Evolutionary conservation across 2,797 vertebrate species (phyloP), one percentile per base, ranked within the genome.

Genomic region (Diceros bicornis): DNA sequence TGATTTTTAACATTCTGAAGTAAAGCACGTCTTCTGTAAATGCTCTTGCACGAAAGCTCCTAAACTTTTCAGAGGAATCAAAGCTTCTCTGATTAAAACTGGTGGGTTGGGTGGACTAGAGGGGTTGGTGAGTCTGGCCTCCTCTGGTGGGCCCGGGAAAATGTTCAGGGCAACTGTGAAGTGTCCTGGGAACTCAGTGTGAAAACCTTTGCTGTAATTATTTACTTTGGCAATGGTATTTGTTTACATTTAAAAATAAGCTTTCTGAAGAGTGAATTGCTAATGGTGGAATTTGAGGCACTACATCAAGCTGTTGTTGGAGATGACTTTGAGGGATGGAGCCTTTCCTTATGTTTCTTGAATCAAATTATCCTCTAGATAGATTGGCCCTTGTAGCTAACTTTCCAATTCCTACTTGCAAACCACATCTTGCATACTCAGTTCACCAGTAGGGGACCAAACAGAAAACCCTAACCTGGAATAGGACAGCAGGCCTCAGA

Each of bases 1-100:
- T 93, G 71, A 86, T 72, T 91, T 96, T 97, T 91, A 62, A 89
- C 57, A 78, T 86, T 93, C 37, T 68, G 37, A 89, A 71, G 2
- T 82, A 79, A 89, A 82, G 3, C 21, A 61, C 13, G 2, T 74
- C 91, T 96, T 83, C 77, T 81, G 41, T 84, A 94, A 96, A 79
- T 50, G 55, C 44, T 91, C 12, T 85, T 89, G 21, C 20, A 6
- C 64, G n/a, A 57, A 68, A 59, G 16, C 9, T 44, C 32, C 41
- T 94, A 72, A 77, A 47, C 32, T 83, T 52, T 32, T 83, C 34
- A 10, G 20, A 50, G n/a, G 37, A 3, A 2, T 7, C 55, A 10
- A n/a, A 7, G 4, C 72, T 77, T 11, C 3, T 81, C 32, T 84
- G 71, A 25, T 61, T 44, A 77, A 77, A 82, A 71, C 34, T 84